Evolutionary conservation across 2,888 invertebrate genomes (phyloP).

Genomic region (Agriopis marginaria): DNA sequence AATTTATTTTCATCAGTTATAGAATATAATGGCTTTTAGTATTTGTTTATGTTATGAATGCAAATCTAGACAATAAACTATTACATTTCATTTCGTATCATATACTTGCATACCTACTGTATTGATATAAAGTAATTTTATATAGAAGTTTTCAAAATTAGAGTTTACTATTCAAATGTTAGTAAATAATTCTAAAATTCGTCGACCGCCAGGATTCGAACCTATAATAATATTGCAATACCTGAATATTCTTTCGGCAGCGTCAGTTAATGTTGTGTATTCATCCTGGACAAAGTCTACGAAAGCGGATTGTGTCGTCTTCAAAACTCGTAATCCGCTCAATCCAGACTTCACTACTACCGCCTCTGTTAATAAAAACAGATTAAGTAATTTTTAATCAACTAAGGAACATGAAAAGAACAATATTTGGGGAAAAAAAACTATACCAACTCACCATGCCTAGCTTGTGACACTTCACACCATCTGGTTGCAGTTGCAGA

Average conservation of each 20-base stretch:
- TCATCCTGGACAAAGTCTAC: constrained; percentile 93
- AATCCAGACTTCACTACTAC: constrained; percentile 89
- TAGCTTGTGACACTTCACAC: constrained; percentile 88
- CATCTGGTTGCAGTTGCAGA: constrained; percentile 89
- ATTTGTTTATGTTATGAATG: too few relatives aligned
- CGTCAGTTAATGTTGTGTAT: constrained; percentile 91
- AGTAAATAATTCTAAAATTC: too few relatives aligned
- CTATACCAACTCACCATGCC: constrained; percentile 87
- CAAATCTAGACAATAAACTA: too few relatives aligned
- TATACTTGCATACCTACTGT: too few relatives aligned
- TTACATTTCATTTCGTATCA: too few relatives aligned
- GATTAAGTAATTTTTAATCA: background rate
- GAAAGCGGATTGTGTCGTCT: constrained; percentile 93
- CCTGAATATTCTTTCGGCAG: constrained; percentile 91
- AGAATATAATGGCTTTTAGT: too few relatives aligned
- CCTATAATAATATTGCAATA: constrained; percentile 20
- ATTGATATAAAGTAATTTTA: too few relatives aligned
- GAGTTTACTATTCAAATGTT: too few relatives aligned
- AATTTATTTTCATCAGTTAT: too few relatives aligned
- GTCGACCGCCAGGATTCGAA: too few relatives aligned
- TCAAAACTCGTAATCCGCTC: constrained; percentile 90
- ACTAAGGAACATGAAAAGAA: background rate
- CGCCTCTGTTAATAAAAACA: constrained; percentile 66
- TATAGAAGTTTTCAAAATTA: too few relatives aligned
- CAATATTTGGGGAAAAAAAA: background rate